Evolutionary conservation across 1,140 invertebrate genomes (phyloP).

Genomic region (Zaprionus capensis): DNA sequence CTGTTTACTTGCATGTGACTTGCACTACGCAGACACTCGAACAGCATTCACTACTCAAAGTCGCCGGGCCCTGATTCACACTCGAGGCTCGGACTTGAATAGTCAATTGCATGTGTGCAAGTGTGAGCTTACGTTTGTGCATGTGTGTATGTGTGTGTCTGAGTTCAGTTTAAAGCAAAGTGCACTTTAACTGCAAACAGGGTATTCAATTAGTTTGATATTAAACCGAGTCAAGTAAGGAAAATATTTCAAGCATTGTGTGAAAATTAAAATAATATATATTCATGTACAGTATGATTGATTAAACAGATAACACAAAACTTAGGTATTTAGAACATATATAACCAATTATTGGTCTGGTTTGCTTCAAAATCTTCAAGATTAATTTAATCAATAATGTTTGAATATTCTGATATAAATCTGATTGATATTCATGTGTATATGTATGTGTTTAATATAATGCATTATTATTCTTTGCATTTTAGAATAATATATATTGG

Average conservation of each 20-base stretch:
- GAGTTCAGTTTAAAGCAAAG: not conserved
- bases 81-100: conserved; percentile 14
- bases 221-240: not conserved
- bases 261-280: not conserved
- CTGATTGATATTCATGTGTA: no score
- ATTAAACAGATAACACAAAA: no score
- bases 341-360: no score
- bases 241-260: not conserved
- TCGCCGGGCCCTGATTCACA: conserved; percentile 8
- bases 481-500: no score
- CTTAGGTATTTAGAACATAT: no score
- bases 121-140: not conserved
- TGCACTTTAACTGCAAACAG: not conserved
- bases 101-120: conserved; percentile 10
- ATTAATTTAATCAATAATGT: no score
- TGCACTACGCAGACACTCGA: conserved; percentile 26
- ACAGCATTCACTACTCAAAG: conserved; percentile 12
- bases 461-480: no score
- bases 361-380: no score
- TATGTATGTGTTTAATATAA: no score
- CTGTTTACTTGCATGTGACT: conserved; percentile 61
- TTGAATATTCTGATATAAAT: no score
- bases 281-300: not conserved
- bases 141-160: not conserved
- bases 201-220: conserved; percentile 1